Evolutionary conservation across 1,140 invertebrate species (phyloP).

Genomic region (Elymnias hypermnestra): DNA sequence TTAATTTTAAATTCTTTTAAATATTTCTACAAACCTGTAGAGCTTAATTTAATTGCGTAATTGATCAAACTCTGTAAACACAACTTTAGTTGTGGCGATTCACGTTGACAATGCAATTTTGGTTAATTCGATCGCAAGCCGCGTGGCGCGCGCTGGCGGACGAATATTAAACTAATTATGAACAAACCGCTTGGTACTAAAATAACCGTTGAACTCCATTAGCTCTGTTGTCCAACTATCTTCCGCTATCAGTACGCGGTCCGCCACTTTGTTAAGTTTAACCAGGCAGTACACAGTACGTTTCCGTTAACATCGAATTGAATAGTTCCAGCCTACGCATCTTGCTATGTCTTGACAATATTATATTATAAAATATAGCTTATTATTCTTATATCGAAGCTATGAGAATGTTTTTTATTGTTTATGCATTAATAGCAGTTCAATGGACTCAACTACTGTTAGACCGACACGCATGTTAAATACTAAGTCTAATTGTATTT

Average conservation of each 20-base stretch:
- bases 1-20: not conserved
- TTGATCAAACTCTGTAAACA: slow-evolving; percentile 16
- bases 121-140: slow-evolving; percentile 54
- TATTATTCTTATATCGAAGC: too few relatives aligned
- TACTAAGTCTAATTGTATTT: too few relatives aligned
- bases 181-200: slow-evolving; percentile 45
- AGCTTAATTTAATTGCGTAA: slow-evolving; percentile 5
- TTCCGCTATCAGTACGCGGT: slow-evolving; percentile 15
- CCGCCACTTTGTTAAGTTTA: slow-evolving; percentile 2
- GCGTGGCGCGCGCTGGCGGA: slow-evolving; percentile 25
- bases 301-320: too few relatives aligned
- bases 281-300: slow-evolving; percentile 4
- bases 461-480: too few relatives aligned
- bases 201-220: slow-evolving; percentile 50
- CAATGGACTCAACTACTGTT: too few relatives aligned
- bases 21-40: not conserved
- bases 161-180: slow-evolving; percentile 64
- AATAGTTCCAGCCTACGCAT: too few relatives aligned
- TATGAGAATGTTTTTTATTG: too few relatives aligned
- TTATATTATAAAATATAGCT: too few relatives aligned
- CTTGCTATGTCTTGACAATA: too few relatives aligned
- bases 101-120: slow-evolving; percentile 65
- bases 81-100: slow-evolving; percentile 28
- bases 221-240: slow-evolving; percentile 32
- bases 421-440: too few relatives aligned